Conservation (phyloP, 2,888 invertebrate species). For the Pollenia amentaria region DNA sequence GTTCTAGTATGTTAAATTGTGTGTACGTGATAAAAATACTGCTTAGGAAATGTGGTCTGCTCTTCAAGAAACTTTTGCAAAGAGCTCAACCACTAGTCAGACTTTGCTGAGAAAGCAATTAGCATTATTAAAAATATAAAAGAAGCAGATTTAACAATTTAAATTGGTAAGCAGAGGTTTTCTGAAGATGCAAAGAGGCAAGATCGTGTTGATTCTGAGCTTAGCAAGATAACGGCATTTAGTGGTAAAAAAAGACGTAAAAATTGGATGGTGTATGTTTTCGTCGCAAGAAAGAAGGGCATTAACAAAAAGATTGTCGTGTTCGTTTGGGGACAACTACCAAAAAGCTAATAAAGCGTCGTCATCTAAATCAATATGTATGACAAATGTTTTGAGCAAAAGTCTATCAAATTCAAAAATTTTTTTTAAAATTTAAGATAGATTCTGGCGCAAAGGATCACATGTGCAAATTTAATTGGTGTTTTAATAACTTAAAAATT, state of each 20-base stretch:
- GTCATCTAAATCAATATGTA: conserved; percentile 25
- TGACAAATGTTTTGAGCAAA: not conserved
- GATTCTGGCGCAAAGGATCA: conserved; percentile 1
- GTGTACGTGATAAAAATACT: conserved; percentile 17
- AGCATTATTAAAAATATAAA: too few relatives aligned
- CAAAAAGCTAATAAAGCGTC: not conserved
- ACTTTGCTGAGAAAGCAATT: conserved; percentile 4
- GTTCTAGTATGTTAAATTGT: conserved; percentile 13
- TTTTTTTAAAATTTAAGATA: not conserved
- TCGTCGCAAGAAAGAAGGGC: too few relatives aligned
- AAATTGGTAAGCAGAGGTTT: not conserved
- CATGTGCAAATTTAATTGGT: not conserved
- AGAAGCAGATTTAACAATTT: not conserved
- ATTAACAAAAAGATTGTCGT: too few relatives aligned
- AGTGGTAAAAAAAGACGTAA: too few relatives aligned
- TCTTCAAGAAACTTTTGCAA: conserved; percentile 3
- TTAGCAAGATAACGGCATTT: too few relatives aligned
- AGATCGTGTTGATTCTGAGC: too few relatives aligned
- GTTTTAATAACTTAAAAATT: not conserved
- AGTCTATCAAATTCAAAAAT: not conserved
- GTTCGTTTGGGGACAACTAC: not conserved
- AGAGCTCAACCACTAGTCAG: not conserved
- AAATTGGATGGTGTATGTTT: too few relatives aligned
- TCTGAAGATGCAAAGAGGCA: not conserved
- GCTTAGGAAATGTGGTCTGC: too few relatives aligned